Conservation (phyloP, 2,797 vertebrate species). For the Pteronotus mesoamericanus region DNA sequence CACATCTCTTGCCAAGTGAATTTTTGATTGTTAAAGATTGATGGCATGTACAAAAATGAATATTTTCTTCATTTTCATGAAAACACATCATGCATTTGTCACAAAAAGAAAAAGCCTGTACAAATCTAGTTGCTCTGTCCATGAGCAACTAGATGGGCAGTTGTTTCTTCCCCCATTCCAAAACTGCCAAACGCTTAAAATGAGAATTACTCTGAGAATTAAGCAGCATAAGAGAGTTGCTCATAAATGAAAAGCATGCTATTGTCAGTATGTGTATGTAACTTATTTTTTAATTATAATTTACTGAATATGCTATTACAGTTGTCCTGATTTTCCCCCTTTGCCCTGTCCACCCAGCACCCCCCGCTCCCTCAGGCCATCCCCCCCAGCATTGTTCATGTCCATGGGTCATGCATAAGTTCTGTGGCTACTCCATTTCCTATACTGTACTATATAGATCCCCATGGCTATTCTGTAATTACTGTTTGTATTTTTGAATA, state of each 20-base stretch:
- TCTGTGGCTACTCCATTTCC: neutral
- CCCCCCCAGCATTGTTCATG: neutral
- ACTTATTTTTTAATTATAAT: neutral
- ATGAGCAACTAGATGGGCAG: no score
- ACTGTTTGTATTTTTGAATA: neutral
- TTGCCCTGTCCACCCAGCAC: neutral
- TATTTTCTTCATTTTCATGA: slow-evolving; percentile 29
- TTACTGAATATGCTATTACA: neutral
- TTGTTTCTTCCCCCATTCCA: neutral
- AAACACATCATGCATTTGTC: slow-evolving; percentile 31
- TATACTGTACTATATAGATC: neutral
- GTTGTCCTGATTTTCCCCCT: neutral
- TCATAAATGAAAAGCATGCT: neutral
- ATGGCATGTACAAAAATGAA: slow-evolving; percentile 39
- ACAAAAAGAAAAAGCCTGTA: slow-evolving; percentile 4
- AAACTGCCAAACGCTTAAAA: neutral
- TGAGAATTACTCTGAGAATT: neutral
- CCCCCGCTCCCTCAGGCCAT: neutral
- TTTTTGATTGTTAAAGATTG: slow-evolving; percentile 48
- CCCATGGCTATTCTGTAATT: neutral
- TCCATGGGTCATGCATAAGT: neutral
- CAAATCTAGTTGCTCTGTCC: slow-evolving; percentile 9
- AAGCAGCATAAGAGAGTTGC: neutral
- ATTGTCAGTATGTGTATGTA: neutral
- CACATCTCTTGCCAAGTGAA: slow-evolving; percentile 53